Conservation (phyloP, 2,797 vertebrate species). For the Ibycter americanus region DNA sequence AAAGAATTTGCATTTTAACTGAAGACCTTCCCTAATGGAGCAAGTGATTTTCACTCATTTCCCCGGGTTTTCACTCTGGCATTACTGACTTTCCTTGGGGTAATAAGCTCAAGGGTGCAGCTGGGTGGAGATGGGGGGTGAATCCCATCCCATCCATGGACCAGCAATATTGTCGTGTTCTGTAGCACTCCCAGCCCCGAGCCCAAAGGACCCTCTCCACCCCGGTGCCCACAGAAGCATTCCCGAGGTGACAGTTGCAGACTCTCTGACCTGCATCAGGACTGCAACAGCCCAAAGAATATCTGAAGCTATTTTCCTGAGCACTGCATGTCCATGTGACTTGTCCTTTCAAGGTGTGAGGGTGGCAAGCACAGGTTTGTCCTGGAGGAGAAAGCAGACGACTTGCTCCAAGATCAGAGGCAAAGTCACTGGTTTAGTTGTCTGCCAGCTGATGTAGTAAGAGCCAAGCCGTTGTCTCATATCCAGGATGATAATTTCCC, state of each 20-base stretch:
- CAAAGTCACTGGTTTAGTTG: conserved; percentile 33
- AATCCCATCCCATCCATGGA: background rate
- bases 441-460: conserved; percentile 23
- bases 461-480: conserved; percentile 54
- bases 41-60: background rate
- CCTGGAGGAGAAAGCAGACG: background rate
- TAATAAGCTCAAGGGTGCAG: background rate
- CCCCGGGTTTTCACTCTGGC: background rate
- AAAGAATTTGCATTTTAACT: background rate
- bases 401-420: conserved; percentile 46
- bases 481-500: conserved; percentile 59
- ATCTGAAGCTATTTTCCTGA: background rate
- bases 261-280: background rate
- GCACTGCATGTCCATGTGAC: background rate
- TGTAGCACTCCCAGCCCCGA: background rate
- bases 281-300: background rate
- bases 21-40: background rate
- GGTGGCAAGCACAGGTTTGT: background rate
- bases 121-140: background rate
- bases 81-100: background rate
- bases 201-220: background rate
- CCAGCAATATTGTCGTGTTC: background rate
- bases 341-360: background rate
- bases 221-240: background rate
- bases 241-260: background rate